Evolutionary conservation across 2,888 invertebrate genomes (phyloP).

Genomic region (Drosophila prostipennis): DNA sequence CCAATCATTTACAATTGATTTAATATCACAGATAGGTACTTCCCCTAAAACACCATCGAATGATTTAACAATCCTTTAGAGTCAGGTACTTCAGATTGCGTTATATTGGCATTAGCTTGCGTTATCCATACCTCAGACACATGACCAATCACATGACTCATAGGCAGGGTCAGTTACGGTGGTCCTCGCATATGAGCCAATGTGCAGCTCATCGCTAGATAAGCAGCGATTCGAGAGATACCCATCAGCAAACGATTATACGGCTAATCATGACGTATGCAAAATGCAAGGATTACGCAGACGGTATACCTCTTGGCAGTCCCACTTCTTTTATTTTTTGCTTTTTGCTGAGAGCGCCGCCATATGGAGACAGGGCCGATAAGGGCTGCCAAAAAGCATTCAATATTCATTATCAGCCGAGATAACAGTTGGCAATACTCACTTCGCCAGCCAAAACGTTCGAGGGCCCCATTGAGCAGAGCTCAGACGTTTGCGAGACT

Average conservation of each 20-base stretch:
- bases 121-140: neutral
- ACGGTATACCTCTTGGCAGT: neutral
- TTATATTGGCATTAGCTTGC: conserved; percentile 9
- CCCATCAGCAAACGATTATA: conserved; percentile 5
- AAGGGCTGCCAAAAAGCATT: conserved; percentile 58
- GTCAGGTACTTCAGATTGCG: conserved; percentile 18
- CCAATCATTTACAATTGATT: too few relatives aligned
- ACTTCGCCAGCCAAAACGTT: conserved; percentile 35
- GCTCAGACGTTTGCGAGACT: conserved; percentile 65
- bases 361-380: conserved; percentile 45
- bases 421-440: conserved; percentile 62
- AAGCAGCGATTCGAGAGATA: conserved; percentile 20
- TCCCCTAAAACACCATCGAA: neutral
- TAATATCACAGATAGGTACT: neutral
- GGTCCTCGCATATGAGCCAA: conserved; percentile 10
- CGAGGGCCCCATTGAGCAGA: conserved; percentile 23
- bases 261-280: conserved; percentile 49
- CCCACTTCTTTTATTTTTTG: neutral
- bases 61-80: neutral
- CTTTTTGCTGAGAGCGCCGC: conserved; percentile 15
- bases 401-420: conserved; percentile 70
- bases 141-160: conserved; percentile 56
- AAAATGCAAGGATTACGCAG: conserved; percentile 9
- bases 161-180: conserved; percentile 56
- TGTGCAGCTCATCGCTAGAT: conserved; percentile 44